These are phyloP conservation scores for Papilio aristodemus DNA, from an alignment of 1,140 invertebrate genomes.

Conservation along the genomic window DNA sequence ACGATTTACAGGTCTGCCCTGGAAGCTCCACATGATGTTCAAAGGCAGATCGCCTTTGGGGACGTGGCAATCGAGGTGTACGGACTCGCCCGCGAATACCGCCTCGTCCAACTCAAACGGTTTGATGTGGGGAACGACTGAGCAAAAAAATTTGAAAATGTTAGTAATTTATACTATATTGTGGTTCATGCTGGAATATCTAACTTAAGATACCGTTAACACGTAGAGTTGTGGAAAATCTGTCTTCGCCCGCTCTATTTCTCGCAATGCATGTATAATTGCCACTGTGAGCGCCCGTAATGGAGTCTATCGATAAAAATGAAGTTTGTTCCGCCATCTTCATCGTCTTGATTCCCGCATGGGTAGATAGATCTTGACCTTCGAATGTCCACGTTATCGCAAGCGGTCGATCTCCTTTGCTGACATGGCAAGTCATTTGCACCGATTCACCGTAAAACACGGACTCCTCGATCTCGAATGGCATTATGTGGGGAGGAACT, in stretches of 20 bases:
- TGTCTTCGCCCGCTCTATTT: constrained; percentile 84
- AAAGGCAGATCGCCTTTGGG: constrained; percentile 81
- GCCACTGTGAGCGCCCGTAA: constrained; percentile 83
- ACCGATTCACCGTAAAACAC: constrained; percentile 87
- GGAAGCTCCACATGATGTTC: constrained; percentile 77
- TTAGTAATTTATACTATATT: constrained; percentile 57
- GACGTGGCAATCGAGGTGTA: constrained; percentile 83
- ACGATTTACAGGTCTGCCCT: constrained; percentile 61
- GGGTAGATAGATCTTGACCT: constrained; percentile 77
- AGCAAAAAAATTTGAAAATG: constrained; percentile 67
- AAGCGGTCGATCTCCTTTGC: constrained; percentile 87
- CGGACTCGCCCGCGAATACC: constrained; percentile 83
- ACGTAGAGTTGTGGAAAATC: constrained; percentile 81
- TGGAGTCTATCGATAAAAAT: constrained; percentile 84
- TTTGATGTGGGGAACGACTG: constrained; percentile 85
- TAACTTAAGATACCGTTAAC: constrained; percentile 82
- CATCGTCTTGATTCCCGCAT: constrained; percentile 79
- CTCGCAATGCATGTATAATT: constrained; percentile 85
- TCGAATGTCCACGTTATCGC: constrained; percentile 87
- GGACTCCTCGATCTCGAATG: constrained; percentile 84
- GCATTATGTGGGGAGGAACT: constrained; percentile 88
- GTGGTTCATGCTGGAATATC: constrained; percentile 60
- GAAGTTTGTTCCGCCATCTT: constrained; percentile 84
- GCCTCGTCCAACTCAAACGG: constrained; percentile 85
- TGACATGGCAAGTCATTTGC: constrained; percentile 87